Conservation (phyloP, 2,888 invertebrate species). For the Drosophila mettleri region DNA sequence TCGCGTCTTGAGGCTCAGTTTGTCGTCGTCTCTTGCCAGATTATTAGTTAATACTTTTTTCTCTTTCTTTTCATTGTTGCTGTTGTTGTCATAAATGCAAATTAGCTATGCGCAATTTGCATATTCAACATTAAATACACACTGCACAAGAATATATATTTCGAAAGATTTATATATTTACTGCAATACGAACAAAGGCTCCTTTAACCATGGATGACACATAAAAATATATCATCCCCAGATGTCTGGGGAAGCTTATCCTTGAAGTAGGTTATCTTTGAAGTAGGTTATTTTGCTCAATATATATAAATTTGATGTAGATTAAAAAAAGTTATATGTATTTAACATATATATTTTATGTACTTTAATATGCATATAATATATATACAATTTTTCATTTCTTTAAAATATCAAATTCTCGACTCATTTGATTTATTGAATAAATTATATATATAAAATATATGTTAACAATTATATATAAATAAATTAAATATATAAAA, state of each 20-base stretch:
- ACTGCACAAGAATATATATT: constrained; percentile 29
- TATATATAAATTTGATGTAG: no score
- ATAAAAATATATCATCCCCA: no score
- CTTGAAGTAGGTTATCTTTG: neutral
- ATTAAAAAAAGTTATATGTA: no score
- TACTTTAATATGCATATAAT: no score
- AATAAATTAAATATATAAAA: no score
- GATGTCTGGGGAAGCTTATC: neutral
- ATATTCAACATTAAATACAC: constrained; percentile 76
- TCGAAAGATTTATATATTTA: constrained; percentile 21
- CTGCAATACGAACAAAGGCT: constrained; percentile 6
- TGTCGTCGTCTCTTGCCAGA: constrained; percentile 50
- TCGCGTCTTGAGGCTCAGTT: constrained; percentile 39
- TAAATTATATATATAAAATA: no score
- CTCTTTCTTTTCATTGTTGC: constrained; percentile 17
- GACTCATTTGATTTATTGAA: no score
- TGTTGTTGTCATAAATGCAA: constrained; percentile 69
- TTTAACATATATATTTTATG: no score
- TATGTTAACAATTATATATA: no score
- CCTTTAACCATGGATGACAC: neutral
- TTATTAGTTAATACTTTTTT: constrained; percentile 77
- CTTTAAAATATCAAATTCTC: no score
- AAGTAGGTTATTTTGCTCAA: no score
- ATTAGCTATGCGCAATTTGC: constrained; percentile 78
- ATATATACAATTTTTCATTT: no score